phyloP scores from a whole-genome alignment of 2,888 invertebrate genomes.

The Polyommatus icarus region DNA sequence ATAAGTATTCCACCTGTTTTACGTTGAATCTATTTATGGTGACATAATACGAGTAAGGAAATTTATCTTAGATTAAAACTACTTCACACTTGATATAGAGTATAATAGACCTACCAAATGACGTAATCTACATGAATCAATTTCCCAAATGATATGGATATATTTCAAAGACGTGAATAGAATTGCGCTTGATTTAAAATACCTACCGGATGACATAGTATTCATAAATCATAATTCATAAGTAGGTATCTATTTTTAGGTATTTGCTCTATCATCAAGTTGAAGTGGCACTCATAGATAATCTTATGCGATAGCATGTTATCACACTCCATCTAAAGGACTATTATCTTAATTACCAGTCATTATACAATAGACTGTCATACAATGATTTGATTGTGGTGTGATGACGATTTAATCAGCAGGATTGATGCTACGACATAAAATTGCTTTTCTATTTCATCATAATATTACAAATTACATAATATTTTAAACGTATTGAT shows the following conservation, averaged over 20 bases:
- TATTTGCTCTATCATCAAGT: neutral
- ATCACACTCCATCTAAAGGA: neutral
- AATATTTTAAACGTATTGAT: no score
- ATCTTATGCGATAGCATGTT: neutral
- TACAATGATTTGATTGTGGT: neutral
- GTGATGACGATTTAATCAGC: neutral
- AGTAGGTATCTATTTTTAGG: neutral
- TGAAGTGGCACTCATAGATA: neutral
- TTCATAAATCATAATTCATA: neutral
- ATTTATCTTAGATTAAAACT: no score
- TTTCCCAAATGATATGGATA: no score
- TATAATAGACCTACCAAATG: no score
- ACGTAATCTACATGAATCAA: no score
- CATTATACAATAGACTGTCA: neutral
- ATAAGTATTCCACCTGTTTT: neutral
- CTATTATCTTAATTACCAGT: neutral
- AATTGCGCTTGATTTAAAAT: neutral
- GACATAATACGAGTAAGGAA: no score
- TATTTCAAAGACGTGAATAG: neutral
- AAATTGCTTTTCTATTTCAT: no score
- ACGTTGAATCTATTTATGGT: no score
- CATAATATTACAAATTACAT: no score
- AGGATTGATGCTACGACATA: no score
- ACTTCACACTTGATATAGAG: no score
- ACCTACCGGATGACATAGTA: neutral